Evolutionary conservation across 2,797 vertebrate species (phyloP), one percentile per base, ranked within the genome.

Genomic region (Erpetoichthys calabaricus): DNA sequence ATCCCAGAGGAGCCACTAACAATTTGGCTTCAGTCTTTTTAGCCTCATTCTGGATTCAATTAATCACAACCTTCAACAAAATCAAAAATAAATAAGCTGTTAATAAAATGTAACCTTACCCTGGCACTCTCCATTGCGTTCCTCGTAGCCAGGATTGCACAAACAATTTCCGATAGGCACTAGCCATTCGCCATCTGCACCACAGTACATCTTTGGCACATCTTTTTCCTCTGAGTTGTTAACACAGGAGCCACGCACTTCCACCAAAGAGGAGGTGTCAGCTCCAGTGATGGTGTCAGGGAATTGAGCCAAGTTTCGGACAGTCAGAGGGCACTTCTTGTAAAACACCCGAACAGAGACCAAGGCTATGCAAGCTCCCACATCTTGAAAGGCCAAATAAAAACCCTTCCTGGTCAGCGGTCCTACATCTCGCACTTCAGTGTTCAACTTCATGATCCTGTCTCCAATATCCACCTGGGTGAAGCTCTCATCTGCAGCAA

Each of bases 171-270:
- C 95, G 73, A 99, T 98, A 67, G 95, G 95, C 63, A 98, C 95
- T 81, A 98, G 75, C 95, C 95, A 98, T 65, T 97, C 95, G 0
- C 95, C 95, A 59, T 98, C 95, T 58, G 95, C 93, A 60, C 95
- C 93, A 1, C 95, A 99, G 82, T 97, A 97, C 95, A 99, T 98
- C 82, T 95, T 96, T 65, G 95, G 95, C 75, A 92, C 89, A 74
- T 99, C 94, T 70, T 91, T 94, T 71, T 97, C 94, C 71, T 97
- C 92, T 0, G 95, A 94, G 76, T 97, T 91, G 81, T 97, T 89
- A 81, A 98, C 92, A 52, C 95, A 99, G 4, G 94, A 94, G 66
- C 95, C 95, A 0, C 91, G 88, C 64, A 98, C 90, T 71, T 99
- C 95, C 79, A 99, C 94, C 65, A 99, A 82, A 0, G 95, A 96